These are phyloP conservation scores for Hemistola chrysoprasaria DNA, from an alignment of 2,888 invertebrate genomes.

Conservation along the genomic window DNA sequence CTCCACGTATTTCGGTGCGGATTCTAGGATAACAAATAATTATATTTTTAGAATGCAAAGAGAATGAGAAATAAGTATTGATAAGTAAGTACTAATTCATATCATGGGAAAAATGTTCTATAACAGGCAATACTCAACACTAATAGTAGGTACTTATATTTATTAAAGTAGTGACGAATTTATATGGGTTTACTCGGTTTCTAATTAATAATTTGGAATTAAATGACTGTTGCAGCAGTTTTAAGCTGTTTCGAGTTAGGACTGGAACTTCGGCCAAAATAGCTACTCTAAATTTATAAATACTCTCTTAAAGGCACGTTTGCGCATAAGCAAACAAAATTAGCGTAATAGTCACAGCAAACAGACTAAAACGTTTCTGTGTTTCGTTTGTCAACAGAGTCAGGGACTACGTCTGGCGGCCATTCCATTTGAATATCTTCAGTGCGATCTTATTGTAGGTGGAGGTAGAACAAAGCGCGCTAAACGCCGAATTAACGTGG, in stretches of 20 bases:
- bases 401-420: constrained; percentile 43
- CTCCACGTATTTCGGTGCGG: constrained; percentile 92
- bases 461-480: constrained; percentile 55
- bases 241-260: constrained; percentile 29
- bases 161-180: too few species aligned
- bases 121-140: too few species aligned
- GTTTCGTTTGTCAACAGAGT: constrained; percentile 59
- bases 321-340: constrained; percentile 56
- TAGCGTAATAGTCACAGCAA: constrained; percentile 53
- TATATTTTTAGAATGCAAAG: constrained; percentile 14
- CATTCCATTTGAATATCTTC: constrained; percentile 69
- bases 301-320: constrained; percentile 36
- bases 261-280: constrained; percentile 33
- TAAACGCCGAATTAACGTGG: constrained; percentile 69
- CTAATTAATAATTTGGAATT: constrained; percentile 13
- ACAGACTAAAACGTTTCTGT: constrained; percentile 52
- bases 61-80: too few species aligned
- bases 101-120: too few species aligned
- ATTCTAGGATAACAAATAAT: constrained; percentile 81
- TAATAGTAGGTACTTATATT: too few species aligned
- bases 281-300: constrained; percentile 36
- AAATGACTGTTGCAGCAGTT: constrained; percentile 19
- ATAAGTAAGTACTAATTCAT: too few species aligned
- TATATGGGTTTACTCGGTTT: too few species aligned
- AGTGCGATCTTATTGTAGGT: constrained; percentile 57